Conservation (phyloP, 2,888 invertebrate species). For the Coecobrya sp. region DNA sequence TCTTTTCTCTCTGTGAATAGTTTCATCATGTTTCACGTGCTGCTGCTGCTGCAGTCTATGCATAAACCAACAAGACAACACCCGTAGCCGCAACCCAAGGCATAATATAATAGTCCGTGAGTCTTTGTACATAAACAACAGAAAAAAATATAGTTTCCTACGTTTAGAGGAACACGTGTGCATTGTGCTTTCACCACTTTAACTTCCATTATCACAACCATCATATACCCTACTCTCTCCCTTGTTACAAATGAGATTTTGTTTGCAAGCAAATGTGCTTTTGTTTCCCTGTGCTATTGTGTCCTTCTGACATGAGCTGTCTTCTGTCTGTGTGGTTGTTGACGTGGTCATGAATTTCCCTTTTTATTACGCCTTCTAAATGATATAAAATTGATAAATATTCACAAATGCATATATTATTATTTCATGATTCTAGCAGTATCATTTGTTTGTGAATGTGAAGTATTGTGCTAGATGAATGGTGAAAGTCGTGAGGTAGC, state of each 20-base stretch:
- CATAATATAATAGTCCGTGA: background rate
- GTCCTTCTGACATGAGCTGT: too few relatives aligned
- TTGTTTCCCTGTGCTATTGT: background rate
- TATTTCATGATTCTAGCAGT: background rate
- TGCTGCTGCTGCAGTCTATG: background rate
- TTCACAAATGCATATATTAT: background rate
- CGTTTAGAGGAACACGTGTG: conserved; percentile 1
- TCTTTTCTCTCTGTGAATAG: background rate
- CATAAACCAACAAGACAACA: conserved; percentile 18
- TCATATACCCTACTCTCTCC: background rate
- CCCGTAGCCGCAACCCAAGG: background rate
- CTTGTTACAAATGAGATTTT: conserved; percentile 29
- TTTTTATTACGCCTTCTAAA: too few relatives aligned
- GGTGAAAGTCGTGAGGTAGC: too few relatives aligned
- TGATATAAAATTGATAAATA: background rate
- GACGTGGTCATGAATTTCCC: conserved; percentile 47
- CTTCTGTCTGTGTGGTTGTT: background rate
- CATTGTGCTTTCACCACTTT: background rate
- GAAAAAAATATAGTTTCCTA: background rate
- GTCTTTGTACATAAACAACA: background rate
- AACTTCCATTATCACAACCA: background rate
- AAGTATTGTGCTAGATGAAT: background rate
- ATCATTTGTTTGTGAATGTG: background rate
- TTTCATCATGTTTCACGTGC: conserved; percentile 9
- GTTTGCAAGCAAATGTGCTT: background rate